Base-by-base conservation (phyloP, 2,888 invertebrate species). In the Cosmia pyralina region DNA sequence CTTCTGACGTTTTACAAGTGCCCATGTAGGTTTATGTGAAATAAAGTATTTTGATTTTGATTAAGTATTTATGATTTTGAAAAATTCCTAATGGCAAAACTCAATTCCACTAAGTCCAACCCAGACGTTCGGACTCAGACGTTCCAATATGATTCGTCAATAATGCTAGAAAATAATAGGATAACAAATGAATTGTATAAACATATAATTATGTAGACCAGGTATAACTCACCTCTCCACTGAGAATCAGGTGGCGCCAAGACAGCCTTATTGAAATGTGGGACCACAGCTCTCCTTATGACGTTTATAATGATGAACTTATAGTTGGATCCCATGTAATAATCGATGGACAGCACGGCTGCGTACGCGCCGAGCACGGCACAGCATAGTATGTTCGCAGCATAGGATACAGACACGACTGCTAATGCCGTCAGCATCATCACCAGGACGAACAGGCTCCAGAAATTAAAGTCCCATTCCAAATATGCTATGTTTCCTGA, bases 271-370 rank as follows among this genome's bases (percentile, higher is more conserved):
- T 96, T 94, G 85, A 97, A 98, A n/a, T 95, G 92, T 0, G 94
- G 88, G 15, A 97, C 96, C 0, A 96, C 96, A 0, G 97, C 96
- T 79, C 98, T 96, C 79, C 98, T 93, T n/a, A 97, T 89, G 0
- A 96, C 94, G 87, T 98, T 98, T 34, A 98, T 94, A 3, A 98
- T 85, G 52, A 98, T 97, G 88, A 97, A 98, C 85, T 97, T 97
- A 83, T 98, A 91, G 92, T 97, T 97, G 48, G 97, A 96, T 41
- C 97, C 97, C 77, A 97, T 81, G 86, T 97, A 97, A 87, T 97
- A 97, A 92, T 98, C 98, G 17, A 98, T 89, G 55, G 97, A 96
- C 78, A 97, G 92, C 60, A 97, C 93, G 17, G 97, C 89, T 44
- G 97, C 95, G 90, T 97, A 98, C 15, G 97, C 95, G 63, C 98